Base-by-base conservation (phyloP, 1,140 invertebrate genomes). In the Brachionus sp. region DNA sequence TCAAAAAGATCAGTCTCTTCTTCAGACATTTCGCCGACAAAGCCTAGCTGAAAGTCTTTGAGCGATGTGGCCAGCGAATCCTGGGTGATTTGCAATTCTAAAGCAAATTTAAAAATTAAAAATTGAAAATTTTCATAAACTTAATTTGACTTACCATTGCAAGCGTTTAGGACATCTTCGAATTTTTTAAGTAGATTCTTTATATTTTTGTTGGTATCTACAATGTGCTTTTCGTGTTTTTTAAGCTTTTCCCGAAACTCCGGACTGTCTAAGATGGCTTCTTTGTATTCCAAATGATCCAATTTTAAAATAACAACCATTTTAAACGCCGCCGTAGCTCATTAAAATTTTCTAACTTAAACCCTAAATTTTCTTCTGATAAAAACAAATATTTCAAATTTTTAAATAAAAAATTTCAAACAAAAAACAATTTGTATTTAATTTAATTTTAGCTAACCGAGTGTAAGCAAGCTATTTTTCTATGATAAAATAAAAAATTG, bases 261-360 rank as follows among this genome's bases (percentile, higher is more conserved):
- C 6, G 70, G 70, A 13, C 39, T 75, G 44, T 75, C 70, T 0
- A 75, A 19, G 25, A 75, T 75, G 10, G 70, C 70, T 46, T 75
- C 70, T 29, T 44, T 46, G 19, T 75, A 75, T 29, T 75, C 70
- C 70, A 75, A 75, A 75, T 75, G 70, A 75, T 75, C 70, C 70
- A 75, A 50, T 75, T 75, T 75, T 75, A 46, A 46, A 75, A 75
- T 75, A 25, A 44, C 39, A 75, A 75, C 70, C 70, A 75, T 75
- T 75, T 25, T 70, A 19, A 16, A 19, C 33, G 9, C 25, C 9
- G 64, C 13, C n/a, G 29, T 29, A 57, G 19, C 5, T 57, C 50
- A 57, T 57, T 19, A 23, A 57, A 57, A 57, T 19, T 9, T 19
- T 57, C 50, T 19, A 57, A 16, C 19, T 57, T 25, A 9, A 57